Conservation (phyloP, 2,113 vertebrate species). For the Forbesichthys papilliferus region DNA sequence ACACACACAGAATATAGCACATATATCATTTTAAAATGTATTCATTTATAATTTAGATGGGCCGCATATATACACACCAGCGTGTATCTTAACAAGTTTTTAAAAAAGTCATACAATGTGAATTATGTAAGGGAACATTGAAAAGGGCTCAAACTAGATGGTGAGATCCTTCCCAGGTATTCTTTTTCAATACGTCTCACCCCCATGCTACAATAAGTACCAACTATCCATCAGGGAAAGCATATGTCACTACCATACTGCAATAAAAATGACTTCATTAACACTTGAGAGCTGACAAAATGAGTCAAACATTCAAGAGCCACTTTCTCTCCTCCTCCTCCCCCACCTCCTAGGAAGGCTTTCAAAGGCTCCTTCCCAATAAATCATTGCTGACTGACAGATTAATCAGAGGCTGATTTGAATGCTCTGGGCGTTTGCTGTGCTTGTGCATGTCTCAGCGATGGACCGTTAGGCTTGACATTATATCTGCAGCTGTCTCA, state of each 20-base stretch:
- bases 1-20: too few species aligned
- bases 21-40: too few species aligned
- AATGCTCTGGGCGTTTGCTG: neutral
- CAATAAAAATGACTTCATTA: neutral
- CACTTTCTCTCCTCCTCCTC: neutral
- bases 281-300: neutral
- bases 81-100: neutral
- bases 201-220: too few species aligned
- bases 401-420: constrained; percentile 8
- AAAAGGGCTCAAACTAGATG: too few species aligned
- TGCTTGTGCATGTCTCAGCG: constrained; percentile 15
- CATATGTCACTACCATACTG: too few species aligned
- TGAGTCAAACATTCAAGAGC: neutral
- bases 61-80: too few species aligned
- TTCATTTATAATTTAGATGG: too few species aligned
- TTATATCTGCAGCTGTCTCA: neutral
- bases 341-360: neutral
- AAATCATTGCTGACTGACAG: constrained; percentile 6
- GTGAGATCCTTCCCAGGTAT: too few species aligned
- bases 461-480: constrained; percentile 1
- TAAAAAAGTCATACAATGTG: neutral
- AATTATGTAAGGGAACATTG: neutral
- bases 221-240: too few species aligned
- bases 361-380: constrained; percentile 5
- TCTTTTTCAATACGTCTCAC: too few species aligned